Conservation (phyloP, 1,140 invertebrate genomes). For the Sycophila sp. region DNA sequence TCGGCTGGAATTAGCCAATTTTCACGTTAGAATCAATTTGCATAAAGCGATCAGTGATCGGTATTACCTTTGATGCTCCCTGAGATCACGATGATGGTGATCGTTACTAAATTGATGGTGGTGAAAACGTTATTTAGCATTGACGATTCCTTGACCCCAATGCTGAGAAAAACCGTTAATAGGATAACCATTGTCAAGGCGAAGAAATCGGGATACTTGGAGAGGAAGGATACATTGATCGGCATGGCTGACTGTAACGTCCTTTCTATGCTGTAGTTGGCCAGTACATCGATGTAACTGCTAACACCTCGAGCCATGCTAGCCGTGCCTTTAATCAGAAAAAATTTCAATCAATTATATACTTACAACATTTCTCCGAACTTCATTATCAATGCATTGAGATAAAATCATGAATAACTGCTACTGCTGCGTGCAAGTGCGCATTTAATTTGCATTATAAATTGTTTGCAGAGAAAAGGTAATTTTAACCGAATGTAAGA, state of each 20-base stretch:
- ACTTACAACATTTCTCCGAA: background rate
- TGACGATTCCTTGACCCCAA: slow-evolving; percentile 91
- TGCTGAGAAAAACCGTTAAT: slow-evolving; percentile 74
- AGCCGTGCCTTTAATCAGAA: slow-evolving; percentile 73
- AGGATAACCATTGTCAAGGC: slow-evolving; percentile 77
- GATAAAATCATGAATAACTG: slow-evolving; percentile 17
- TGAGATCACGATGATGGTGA: slow-evolving; percentile 84
- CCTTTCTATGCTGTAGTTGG: slow-evolving; percentile 77
- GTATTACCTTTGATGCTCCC: slow-evolving; percentile 80
- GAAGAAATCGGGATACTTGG: slow-evolving; percentile 86
- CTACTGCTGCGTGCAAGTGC: no score
- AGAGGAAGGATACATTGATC: slow-evolving; percentile 77
- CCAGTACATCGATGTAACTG: slow-evolving; percentile 86
- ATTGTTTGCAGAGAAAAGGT: no score
- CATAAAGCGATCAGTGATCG: no score
- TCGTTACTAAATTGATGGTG: slow-evolving; percentile 83
- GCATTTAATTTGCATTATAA: background rate
- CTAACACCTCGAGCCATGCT: slow-evolving; percentile 93
- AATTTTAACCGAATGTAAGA: background rate
- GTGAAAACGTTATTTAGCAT: slow-evolving; percentile 93
- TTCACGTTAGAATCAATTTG: background rate
- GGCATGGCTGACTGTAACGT: slow-evolving; percentile 75
- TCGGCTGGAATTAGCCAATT: slow-evolving; percentile 1
- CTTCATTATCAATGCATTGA: background rate
- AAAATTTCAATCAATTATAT: background rate